phyloP scores from a whole-genome alignment of 2,888 invertebrate species.

The Leucoptera coffeella region DNA sequence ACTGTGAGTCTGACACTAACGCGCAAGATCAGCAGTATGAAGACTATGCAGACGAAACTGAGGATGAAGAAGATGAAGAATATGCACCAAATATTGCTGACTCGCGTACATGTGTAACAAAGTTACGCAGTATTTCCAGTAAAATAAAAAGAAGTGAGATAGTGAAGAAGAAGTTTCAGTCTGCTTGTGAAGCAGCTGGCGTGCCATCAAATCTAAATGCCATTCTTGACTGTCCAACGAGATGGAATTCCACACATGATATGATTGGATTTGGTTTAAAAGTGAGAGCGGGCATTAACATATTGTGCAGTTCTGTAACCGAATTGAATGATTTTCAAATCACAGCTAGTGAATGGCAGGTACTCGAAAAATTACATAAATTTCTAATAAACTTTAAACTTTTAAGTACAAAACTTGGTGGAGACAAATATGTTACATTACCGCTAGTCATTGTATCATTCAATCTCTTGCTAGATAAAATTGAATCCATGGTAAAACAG shows the following conservation, averaged over 20 bases:
- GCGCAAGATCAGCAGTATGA: constrained; percentile 2
- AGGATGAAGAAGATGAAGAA: constrained; percentile 11
- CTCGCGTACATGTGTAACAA: constrained; percentile 8
- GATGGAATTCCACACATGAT: constrained; percentile 2
- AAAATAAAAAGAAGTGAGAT: constrained; percentile 10
- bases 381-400: constrained; percentile 9
- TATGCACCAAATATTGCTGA: constrained; percentile 10
- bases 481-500: too few species aligned
- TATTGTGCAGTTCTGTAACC: constrained; percentile 10
- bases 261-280: constrained; percentile 3
- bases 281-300: constrained; percentile 7
- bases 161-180: constrained; percentile 10
- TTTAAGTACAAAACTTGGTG: constrained; percentile 10
- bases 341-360: constrained; percentile 9
- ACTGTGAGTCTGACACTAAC: constrained; percentile 8
- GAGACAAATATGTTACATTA: too few species aligned
- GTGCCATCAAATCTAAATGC: constrained; percentile 9
- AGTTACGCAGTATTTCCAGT: constrained; percentile 9
- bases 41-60: constrained; percentile 9
- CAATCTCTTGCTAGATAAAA: too few species aligned
- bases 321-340: constrained; percentile 10
- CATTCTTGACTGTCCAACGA: constrained; percentile 1
- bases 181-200: constrained; percentile 10
- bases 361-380: constrained; percentile 9
- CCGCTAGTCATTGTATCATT: too few species aligned